phyloP scores from a whole-genome alignment of 2,888 invertebrate species.

The Melanostoma mellinum region DNA sequence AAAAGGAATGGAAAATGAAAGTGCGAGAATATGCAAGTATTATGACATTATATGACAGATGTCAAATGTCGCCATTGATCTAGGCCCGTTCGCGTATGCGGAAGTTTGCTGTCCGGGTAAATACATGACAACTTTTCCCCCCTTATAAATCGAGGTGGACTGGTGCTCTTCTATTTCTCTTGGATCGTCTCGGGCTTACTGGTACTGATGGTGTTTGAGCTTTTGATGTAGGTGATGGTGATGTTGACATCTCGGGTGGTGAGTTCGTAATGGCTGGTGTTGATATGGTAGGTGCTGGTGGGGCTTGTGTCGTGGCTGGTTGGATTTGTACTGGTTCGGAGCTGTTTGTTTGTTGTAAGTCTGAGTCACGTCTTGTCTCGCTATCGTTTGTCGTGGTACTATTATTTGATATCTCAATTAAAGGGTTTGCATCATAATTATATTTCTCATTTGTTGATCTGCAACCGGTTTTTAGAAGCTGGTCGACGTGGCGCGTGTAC shows the following conservation, averaged over 20 bases:
- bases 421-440: neutral
- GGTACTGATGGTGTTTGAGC: neutral
- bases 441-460: neutral
- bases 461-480: conserved; percentile 23
- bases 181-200: neutral
- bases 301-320: neutral
- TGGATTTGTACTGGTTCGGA: neutral
- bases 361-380: neutral
- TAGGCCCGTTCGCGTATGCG: no score
- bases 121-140: neutral
- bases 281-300: neutral
- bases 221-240: neutral
- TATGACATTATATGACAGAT: no score
- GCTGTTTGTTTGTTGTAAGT: neutral
- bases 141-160: neutral
- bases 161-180: neutral
- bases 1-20: no score
- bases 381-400: neutral
- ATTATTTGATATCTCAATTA: neutral
- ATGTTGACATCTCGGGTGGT: neutral
- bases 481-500: conserved; percentile 45
- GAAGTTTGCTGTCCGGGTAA: no score
- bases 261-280: neutral
- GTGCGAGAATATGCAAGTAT: no score
- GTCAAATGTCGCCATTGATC: no score